Evolutionary conservation across 2,888 invertebrate species (phyloP).

Genomic region (Andrena praecox): DNA sequence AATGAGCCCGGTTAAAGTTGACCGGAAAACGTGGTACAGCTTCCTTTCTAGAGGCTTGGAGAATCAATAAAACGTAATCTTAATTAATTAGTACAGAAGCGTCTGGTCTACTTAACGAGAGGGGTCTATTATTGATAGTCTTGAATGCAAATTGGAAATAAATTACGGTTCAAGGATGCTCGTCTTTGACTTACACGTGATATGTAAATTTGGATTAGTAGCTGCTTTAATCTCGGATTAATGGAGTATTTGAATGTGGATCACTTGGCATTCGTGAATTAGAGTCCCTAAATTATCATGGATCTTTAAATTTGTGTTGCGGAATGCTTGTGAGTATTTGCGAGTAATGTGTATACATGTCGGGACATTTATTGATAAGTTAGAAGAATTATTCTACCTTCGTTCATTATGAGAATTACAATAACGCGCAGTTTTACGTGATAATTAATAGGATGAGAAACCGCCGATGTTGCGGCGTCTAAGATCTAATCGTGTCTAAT

Average conservation of each 20-base stretch:
- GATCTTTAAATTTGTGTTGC: no score
- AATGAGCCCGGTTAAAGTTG: conserved; percentile 27
- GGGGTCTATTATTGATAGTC: background rate
- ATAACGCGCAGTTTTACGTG: background rate
- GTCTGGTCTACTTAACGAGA: background rate
- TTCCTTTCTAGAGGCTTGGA: background rate
- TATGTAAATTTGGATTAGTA: background rate
- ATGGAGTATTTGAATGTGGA: no score
- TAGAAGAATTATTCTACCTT: background rate
- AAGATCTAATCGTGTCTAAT: no score
- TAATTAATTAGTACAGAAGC: conserved; percentile 26
- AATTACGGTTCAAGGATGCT: background rate
- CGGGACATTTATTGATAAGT: background rate
- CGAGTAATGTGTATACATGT: no score
- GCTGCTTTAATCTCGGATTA: background rate
- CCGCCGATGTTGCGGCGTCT: background rate
- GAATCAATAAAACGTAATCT: conserved; percentile 13
- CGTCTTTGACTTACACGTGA: background rate
- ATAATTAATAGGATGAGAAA: conserved; percentile 34
- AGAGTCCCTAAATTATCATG: no score
- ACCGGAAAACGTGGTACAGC: background rate
- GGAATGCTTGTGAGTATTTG: no score
- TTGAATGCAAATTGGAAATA: background rate
- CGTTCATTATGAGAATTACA: background rate
- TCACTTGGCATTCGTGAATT: no score